phyloP scores from a whole-genome alignment of 2,113 vertebrate species.

The Prionailurus viverrinus region DNA sequence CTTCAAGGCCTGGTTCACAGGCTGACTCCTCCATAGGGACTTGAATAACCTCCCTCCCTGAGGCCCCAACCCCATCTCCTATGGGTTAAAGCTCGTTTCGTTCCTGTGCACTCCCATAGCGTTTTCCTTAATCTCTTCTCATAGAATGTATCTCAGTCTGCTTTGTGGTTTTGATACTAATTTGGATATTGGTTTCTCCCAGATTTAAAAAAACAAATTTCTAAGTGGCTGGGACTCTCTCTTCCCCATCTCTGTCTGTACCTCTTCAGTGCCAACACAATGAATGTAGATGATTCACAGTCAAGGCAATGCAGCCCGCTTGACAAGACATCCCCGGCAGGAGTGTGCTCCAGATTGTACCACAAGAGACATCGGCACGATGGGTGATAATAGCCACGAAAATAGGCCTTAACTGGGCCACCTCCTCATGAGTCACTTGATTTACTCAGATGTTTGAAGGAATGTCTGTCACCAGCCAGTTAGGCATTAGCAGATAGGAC shows the following conservation, averaged over 20 bases:
- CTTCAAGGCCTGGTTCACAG: background rate
- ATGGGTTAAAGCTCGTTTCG: background rate
- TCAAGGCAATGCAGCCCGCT: background rate
- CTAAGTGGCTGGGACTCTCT: background rate
- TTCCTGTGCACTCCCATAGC: background rate
- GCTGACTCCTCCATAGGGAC: background rate
- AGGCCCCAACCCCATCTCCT: background rate
- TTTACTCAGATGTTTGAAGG: conserved; percentile 57
- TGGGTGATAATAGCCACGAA: background rate
- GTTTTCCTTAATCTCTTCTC: conserved; percentile 29
- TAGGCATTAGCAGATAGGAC: conserved; percentile 23
- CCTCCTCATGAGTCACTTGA: conserved; percentile 57
- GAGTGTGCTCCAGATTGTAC: conserved; percentile 18
- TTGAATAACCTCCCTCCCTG: background rate
- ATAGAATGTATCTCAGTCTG: background rate
- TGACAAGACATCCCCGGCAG: background rate
- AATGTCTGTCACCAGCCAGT: conserved; percentile 27
- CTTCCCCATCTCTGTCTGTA: background rate
- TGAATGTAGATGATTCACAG: background rate
- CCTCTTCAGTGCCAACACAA: background rate
- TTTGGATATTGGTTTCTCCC: background rate
- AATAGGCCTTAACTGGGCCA: background rate
- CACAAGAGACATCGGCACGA: background rate
- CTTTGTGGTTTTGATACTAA: conserved; percentile 14
- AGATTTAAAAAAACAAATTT: background rate